Evolutionary conservation across 2,113 vertebrate genomes (phyloP).

Genomic region (Loxodonta africana): DNA sequence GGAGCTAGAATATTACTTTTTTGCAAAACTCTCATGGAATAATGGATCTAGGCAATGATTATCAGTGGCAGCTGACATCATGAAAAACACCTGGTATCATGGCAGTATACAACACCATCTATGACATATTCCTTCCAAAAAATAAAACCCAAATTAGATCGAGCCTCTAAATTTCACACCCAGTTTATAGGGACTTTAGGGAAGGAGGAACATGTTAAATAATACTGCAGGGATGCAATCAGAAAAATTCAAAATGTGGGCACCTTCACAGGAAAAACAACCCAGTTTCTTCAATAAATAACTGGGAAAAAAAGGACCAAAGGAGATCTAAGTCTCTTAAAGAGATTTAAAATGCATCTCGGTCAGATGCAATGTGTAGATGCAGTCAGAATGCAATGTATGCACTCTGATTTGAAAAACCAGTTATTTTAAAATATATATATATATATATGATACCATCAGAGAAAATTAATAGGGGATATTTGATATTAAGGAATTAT

Average conservation of each 20-base stretch:
- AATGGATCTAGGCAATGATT: neutral
- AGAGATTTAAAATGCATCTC: neutral
- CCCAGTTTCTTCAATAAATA: constrained; percentile 1
- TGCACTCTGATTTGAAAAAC: neutral
- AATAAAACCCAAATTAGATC: neutral
- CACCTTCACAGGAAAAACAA: neutral
- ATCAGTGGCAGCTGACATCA: neutral
- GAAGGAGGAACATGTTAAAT: neutral
- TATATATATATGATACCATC: neutral
- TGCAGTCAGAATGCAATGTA: neutral
- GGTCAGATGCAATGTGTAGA: neutral
- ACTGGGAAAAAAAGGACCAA: neutral
- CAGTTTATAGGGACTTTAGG: neutral
- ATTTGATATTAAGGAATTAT: constrained; percentile 24
- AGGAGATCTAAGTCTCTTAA: neutral
- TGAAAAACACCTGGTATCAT: neutral
- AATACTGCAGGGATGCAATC: neutral
- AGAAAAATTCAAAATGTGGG: neutral
- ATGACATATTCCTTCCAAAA: neutral
- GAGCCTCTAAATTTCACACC: neutral
- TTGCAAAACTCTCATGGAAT: neutral
- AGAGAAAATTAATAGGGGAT: neutral
- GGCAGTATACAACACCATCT: neutral
- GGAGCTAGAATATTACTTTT: neutral
- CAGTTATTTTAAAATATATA: neutral